Evolutionary conservation across 2,797 vertebrate genomes (phyloP).

Genomic region (Eidolon dupreanum): DNA sequence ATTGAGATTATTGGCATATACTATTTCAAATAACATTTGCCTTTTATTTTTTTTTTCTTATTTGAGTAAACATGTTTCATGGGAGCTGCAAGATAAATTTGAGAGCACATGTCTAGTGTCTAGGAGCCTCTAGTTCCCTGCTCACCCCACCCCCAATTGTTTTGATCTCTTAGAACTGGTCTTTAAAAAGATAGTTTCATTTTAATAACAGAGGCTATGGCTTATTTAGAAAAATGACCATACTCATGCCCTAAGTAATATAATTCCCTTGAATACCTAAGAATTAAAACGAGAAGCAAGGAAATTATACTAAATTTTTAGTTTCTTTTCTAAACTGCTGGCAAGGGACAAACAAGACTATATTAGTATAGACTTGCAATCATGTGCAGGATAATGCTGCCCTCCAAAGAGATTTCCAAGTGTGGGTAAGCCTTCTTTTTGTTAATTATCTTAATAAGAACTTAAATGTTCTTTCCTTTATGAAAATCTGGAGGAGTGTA

Average conservation of each 20-base stretch:
- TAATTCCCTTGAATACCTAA: conserved; percentile 16
- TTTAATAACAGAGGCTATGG: background rate
- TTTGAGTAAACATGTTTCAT: background rate
- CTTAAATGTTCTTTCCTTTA: background rate
- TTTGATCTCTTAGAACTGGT: background rate
- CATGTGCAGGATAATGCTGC: background rate
- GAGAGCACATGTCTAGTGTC: background rate
- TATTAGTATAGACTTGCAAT: conserved; percentile 1
- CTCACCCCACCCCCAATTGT: background rate
- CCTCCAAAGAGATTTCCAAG: background rate
- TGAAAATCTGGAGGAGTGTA: background rate
- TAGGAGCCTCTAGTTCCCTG: background rate
- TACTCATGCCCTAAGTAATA: background rate
- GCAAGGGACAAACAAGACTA: background rate
- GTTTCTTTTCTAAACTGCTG: conserved; percentile 33
- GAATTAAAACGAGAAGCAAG: conserved; percentile 32
- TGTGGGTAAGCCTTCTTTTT: background rate
- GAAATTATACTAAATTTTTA: conserved; percentile 11
- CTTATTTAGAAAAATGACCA: conserved; percentile 35
- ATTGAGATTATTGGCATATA: background rate
- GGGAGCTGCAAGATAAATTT: background rate
- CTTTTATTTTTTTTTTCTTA: background rate
- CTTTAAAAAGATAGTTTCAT: conserved; percentile 2
- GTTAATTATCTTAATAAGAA: conserved; percentile 17
- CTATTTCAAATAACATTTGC: background rate